These are phyloP conservation scores for Prosapia bicincta DNA, from an alignment of 2,888 invertebrate genomes.

Conservation along the genomic window DNA sequence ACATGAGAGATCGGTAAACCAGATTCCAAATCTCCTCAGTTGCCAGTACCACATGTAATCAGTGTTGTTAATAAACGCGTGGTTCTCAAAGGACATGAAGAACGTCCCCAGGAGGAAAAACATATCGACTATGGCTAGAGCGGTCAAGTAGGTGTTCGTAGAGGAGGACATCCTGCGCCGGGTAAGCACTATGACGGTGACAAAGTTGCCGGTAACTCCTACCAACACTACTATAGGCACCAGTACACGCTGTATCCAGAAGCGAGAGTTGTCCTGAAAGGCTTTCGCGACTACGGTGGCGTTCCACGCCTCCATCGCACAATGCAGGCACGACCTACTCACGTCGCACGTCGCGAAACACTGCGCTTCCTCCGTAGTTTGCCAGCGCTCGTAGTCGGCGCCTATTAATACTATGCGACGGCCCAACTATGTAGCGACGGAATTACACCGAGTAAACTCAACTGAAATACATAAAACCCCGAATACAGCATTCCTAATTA, in stretches of 20 bases:
- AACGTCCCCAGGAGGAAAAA: constrained; percentile 64
- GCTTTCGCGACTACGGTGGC: not conserved
- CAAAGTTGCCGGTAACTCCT: constrained; percentile 63
- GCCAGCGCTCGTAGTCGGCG: too few species aligned
- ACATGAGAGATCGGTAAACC: not conserved
- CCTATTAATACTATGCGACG: too few species aligned
- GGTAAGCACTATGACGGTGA: constrained; percentile 55
- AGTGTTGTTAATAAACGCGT: constrained; percentile 53
- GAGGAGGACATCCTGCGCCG: constrained; percentile 67
- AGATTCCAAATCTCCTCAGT: not conserved
- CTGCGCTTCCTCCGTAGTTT: not conserved
- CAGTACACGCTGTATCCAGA: constrained; percentile 58
- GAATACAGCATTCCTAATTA: too few species aligned
- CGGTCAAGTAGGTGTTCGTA: constrained; percentile 70
- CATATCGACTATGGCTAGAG: constrained; percentile 67
- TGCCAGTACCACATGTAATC: constrained; percentile 55
- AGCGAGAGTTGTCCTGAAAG: constrained; percentile 46
- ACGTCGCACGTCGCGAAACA: not conserved
- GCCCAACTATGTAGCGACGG: not conserved
- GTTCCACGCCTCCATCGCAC: not conserved
- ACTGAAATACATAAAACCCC: too few species aligned
- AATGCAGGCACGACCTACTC: not conserved
- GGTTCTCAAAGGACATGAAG: constrained; percentile 59
- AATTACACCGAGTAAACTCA: too few species aligned
- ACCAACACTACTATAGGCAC: constrained; percentile 62